Base-by-base conservation (phyloP, 2,888 invertebrate genomes). In the Limnephilus lunatus region DNA sequence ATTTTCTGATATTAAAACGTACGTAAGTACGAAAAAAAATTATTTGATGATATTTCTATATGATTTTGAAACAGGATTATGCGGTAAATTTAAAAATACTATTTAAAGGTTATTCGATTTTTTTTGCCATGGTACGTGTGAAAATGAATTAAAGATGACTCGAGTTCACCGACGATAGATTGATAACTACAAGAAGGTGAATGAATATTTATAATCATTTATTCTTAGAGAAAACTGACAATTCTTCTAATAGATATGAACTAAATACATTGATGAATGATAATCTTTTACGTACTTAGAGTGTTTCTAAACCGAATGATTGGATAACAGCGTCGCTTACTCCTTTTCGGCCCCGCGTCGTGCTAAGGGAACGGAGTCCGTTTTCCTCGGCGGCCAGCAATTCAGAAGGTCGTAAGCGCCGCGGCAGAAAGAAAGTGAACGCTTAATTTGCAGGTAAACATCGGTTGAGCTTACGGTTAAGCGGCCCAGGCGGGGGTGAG, bases 351-450 rank as follows among this genome's bases (percentile, higher is more conserved):
- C 35, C 4, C 32, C 83, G 31, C 32, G 83, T 3, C 35, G 83
- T 31, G 35, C 35, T 2, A 32, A 15, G 35, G 83, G 35, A 32
- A 35, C 94, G 90, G 88, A 94, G 48, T 94, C 94, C 89, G 83
- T 94, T 80, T 94, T 94, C 35, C 30, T 31, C 35, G 14, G 80
- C 53, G 11, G 48, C 7, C 31, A 9, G 31, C 81, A 30, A 25
- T 25, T 11, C 89, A 81, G 32, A 81, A 81, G 32, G 89, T 81
- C 89, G 89, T 44, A 89, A 83, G 83, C 83, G 90, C 82, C 90
- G 86, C 85, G 53, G 85, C 32, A 68, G 80, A 44, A 83, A 80
- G 91, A 91, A 91, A 91, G 91, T 91, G 91, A 91, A 32, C 80
- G 86, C 44, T 31, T 31, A 39, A 44, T 48, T 85, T 85, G 19